A percentile compares a stretch with the other conserved stretches of the same genome.
Evolutionary conservation across 2,113 vertebrate species (phyloP).

Genomic region (Scomber scombrus): DNA sequence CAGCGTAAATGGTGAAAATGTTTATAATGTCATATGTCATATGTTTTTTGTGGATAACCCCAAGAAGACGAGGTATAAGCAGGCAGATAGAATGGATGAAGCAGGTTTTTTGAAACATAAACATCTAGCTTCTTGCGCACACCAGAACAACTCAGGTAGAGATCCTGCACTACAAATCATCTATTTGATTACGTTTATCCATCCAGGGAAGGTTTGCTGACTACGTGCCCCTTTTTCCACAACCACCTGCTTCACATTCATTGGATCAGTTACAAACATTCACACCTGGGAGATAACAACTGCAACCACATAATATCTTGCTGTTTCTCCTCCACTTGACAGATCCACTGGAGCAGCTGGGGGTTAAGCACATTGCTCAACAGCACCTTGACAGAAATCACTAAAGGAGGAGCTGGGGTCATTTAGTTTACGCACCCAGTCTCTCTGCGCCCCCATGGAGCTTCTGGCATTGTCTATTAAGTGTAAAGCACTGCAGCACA

Average conservation of each 20-base stretch:
- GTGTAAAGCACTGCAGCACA: slow-evolving; percentile 4
- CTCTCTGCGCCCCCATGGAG: slow-evolving; percentile 18
- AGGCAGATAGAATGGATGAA: background rate
- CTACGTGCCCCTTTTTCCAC: slow-evolving; percentile 28
- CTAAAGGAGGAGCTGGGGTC: slow-evolving; percentile 47
- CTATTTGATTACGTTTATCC: slow-evolving; percentile 50
- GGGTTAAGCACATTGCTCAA: slow-evolving; percentile 66
- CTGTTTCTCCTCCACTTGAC: slow-evolving; percentile 62
- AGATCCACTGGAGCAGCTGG: slow-evolving; percentile 51
- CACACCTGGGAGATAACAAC: slow-evolving; percentile 61
- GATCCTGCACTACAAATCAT: slow-evolving; percentile 21
- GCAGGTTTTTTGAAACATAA: background rate
- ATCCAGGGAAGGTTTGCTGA: slow-evolving; percentile 48
- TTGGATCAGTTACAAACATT: slow-evolving; percentile 60
- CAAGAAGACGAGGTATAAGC: background rate
- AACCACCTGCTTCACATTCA: slow-evolving; percentile 62
- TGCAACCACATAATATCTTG: slow-evolving; percentile 57
- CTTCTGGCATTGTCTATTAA: slow-evolving; percentile 14
- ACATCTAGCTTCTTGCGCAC: slow-evolving; percentile 1
- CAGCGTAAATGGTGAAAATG: too few species aligned
- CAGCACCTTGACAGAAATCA: slow-evolving; percentile 67
- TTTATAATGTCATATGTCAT: too few species aligned
- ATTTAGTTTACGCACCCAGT: slow-evolving; percentile 40
- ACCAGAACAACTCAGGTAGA: background rate
- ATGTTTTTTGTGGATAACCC: background rate